Evolutionary conservation across 2,888 invertebrate genomes (phyloP).

Genomic region (Cheilosia pagana): DNA sequence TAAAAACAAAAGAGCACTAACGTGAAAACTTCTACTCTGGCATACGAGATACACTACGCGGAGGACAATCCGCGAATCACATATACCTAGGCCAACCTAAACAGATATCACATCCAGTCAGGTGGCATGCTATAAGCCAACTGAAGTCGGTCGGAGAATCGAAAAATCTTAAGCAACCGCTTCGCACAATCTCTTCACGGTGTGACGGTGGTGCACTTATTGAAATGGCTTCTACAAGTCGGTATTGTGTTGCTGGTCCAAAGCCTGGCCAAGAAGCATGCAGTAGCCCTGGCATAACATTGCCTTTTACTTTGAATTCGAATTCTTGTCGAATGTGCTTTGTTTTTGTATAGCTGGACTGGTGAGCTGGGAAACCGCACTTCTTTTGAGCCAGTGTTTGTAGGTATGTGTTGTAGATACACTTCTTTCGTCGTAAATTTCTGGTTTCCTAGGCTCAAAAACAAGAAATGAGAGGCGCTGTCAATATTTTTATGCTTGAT

Average conservation of each 20-base stretch:
- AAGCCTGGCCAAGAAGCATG: slow-evolving; percentile 36
- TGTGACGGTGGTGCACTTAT: slow-evolving; percentile 47
- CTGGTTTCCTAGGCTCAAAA: slow-evolving; percentile 71
- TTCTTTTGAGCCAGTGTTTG: slow-evolving; percentile 35
- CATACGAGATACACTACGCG: slow-evolving; percentile 18
- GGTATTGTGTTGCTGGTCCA: slow-evolving; percentile 45
- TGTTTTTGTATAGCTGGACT: slow-evolving; percentile 11
- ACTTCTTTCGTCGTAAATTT: slow-evolving; percentile 58
- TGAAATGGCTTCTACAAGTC: slow-evolving; percentile 53
- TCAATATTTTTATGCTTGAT: slow-evolving; percentile 52
- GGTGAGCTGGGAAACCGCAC: slow-evolving; percentile 57
- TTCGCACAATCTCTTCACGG: slow-evolving; percentile 51
- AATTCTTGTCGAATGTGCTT: slow-evolving; percentile 49
- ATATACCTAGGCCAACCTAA: slow-evolving; percentile 18
- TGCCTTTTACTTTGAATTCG: slow-evolving; percentile 71
- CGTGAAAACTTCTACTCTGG: slow-evolving; percentile 58
- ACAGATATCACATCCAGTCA: slow-evolving; percentile 65
- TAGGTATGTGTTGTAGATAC: slow-evolving; percentile 10
- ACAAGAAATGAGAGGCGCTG: slow-evolving; percentile 68
- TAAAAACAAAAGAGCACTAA: slow-evolving; percentile 58
- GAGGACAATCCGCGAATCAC: slow-evolving; percentile 1
- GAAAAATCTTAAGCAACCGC: slow-evolving; percentile 68
- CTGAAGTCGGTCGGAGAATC: slow-evolving; percentile 70
- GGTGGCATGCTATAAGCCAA: slow-evolving; percentile 75
- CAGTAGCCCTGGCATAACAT: slow-evolving; percentile 10